Base-by-base conservation (phyloP, 2,113 vertebrate species). In the Chionis minor region DNA sequence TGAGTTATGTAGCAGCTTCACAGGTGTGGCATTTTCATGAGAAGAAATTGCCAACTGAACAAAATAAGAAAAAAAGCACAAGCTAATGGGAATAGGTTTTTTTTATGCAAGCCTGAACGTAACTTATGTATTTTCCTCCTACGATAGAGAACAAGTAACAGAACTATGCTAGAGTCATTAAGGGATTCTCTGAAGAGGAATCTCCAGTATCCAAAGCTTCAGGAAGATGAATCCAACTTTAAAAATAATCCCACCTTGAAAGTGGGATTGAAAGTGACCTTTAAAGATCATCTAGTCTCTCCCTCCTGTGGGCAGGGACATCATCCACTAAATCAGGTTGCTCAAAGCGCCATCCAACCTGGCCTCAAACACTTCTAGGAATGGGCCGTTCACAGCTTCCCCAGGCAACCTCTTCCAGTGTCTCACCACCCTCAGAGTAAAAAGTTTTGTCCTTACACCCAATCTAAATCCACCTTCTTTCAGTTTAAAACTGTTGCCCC, bases 21-120 rank as follows among this genome's bases (percentile, higher is more conserved):
- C 99, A 0, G 99, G 99, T 6, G 99, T 99, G 95, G 99, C 99
- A 15, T 99, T 99, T 97, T 99, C 99, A 82, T 99, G 99, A 81
- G 99, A 99, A 51, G 99, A 99, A 96, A 99, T 98, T 1, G 99
- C 98, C 93, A 99, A 97, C 99, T 99, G 82, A 94, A 93, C 14
- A 90, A 86, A 92, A 95, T 3, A 96, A 81, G 52, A 67, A 86
- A 84, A 47, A 59, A 19, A 38, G 23, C 40, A 45, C 40, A 35
- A 9, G 23, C 51, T 27, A 27, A 89, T 83, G 21, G 19, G 17
- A 86, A 56, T 33, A 54, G 9, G 7, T 2, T 33, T 10, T 79
- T 81, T 71, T 45, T n/a, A 40, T 2, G 12, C 22, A 71, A 81
- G 27, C 17, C 59, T 91, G 30, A 65, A 83, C 1, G 1, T 23